Evolutionary conservation across 2,797 vertebrate genomes (phyloP), one percentile per base, ranked within the genome.

Genomic region (Choloepus didactylus): DNA sequence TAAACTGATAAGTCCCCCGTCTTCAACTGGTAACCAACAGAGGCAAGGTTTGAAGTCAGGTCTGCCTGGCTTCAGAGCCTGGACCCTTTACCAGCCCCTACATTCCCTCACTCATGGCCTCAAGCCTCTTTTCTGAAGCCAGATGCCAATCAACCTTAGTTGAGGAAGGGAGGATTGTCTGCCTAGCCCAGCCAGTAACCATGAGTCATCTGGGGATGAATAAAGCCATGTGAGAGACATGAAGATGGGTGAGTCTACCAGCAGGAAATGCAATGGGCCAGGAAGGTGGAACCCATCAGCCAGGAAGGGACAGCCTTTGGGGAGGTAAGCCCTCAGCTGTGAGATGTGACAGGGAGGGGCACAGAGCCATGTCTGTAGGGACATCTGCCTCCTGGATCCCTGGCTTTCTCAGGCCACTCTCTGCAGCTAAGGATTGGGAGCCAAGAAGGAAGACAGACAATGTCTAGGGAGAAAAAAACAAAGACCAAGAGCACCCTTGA

Each of bases 241-340:
- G 14, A 31, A 67, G 31, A 16, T 86, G 80, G 81, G 80, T 67
- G 62, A 90, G 79, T 80, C 86, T 86, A 51, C 86, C 86, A 86
- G 44, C 59, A 51, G 82, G 60, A 72, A 23, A 29, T 80, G 89
- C 49, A 41, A 86, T 59, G 56, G 66, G 64, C 85, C 66, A 60
- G 75, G 87, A 73, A 73, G 91, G 89, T 81, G 76, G 86, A 87
- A 67, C 60, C 67, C 75, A 21, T 6, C 51, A 12, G 72, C 66
- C 49, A 51, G 21, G 6, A 21, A 8, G 29, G 5, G 29, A 6
- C n/a, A 35, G 29, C 44, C n/a, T 46, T 21, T 35, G n/a, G 25
- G 29, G 46, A 49, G 59, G 49, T 44, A 59, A 79, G 67, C 56
- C 87, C 62, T 75, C 35, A 7, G 27, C 54, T 67, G 41, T 79